Percentiles rank a stretch among this genome's conserved stretches.
Conservation (phyloP, 2,797 vertebrate species). For the Synaphobranchus kaupii region DNA sequence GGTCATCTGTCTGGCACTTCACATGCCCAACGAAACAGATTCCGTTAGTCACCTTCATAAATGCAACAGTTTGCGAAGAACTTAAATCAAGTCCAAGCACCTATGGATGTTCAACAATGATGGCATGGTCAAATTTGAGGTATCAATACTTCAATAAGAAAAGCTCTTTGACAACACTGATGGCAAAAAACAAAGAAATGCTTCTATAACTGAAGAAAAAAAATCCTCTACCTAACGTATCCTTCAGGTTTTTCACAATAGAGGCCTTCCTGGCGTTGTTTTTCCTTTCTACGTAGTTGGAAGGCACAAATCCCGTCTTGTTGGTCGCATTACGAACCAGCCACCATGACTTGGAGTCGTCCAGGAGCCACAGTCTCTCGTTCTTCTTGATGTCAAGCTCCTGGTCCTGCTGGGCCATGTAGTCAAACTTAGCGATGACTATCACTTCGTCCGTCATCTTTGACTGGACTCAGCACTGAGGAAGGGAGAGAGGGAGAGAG, state of each 20-base stretch:
- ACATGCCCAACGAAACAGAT: too few species aligned
- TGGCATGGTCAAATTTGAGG: too few species aligned
- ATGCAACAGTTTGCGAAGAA: too few species aligned
- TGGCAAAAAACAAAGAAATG: constrained; percentile 18
- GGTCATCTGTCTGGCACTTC: too few species aligned
- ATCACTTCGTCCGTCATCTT: constrained; percentile 95
- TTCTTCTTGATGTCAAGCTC: constrained; percentile 93
- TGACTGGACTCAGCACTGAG: constrained; percentile 67
- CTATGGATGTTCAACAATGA: too few species aligned
- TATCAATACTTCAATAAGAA: too few species aligned
- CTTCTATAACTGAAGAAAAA: background rate
- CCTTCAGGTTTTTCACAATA: constrained; percentile 91
- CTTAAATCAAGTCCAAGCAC: too few species aligned
- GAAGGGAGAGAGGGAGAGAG: background rate
- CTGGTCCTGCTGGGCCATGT: constrained; percentile 92
- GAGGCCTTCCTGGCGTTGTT: constrained; percentile 90
- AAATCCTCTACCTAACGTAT: constrained; percentile 80
- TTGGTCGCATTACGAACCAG: constrained; percentile 87
- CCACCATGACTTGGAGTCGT: constrained; percentile 94
- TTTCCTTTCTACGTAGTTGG: constrained; percentile 91
- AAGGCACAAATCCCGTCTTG: constrained; percentile 91
- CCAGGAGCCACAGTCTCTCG: constrained; percentile 87
- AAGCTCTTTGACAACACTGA: background rate
- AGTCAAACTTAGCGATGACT: constrained; percentile 92
- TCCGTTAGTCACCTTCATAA: too few species aligned